Evolutionary conservation across 2,113 vertebrate genomes (phyloP), one percentile per base, ranked within the genome.

Genomic region (Nycticebus coucang): DNA sequence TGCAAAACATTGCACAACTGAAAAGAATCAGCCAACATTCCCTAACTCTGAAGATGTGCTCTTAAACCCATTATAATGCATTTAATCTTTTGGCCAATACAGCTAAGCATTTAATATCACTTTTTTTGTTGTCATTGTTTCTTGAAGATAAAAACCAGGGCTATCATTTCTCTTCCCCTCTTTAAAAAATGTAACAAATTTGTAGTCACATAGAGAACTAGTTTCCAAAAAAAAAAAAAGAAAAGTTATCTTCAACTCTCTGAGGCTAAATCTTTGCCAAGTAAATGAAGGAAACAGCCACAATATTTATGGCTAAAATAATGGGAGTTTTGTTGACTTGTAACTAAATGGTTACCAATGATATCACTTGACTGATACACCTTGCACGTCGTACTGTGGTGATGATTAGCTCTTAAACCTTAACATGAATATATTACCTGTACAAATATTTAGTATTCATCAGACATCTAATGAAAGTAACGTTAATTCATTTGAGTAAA

Each of bases 381-480:
- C 1, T 12, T 87, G 12, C 17, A 26, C 22, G 35, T 74, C 60
- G 85, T 78, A 79, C 5, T 35, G 35, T 50, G 4, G 3, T 24
- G 86, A 94, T 24, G 26, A 95, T 60, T 28, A 81, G 64, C 17
- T 89, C 78, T 89, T 92, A 37, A 95, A 87, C 77, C 83, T 64
- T 41, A 87, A 68, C 53, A 14, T 62, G 37, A 86, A 45, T 68
- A 69, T 17, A 80, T 78, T 87, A 71, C 24, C 17, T 92, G 59
- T 57, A 87, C 11, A 79, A 83, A 92, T 89, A 89, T 82, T 86
- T 81, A 30, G 5, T 74, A 83, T 87, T 89, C 35, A 83, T 80
- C 80, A 87, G 41, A 87, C 60, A 8, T 69, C 59, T 24, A 85
- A 91, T 79, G 37, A 92, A 93, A 96, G 41, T 53, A 97, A 80